Evolutionary conservation across 2,113 vertebrate genomes (phyloP).

Genomic region (Clupea harengus): DNA sequence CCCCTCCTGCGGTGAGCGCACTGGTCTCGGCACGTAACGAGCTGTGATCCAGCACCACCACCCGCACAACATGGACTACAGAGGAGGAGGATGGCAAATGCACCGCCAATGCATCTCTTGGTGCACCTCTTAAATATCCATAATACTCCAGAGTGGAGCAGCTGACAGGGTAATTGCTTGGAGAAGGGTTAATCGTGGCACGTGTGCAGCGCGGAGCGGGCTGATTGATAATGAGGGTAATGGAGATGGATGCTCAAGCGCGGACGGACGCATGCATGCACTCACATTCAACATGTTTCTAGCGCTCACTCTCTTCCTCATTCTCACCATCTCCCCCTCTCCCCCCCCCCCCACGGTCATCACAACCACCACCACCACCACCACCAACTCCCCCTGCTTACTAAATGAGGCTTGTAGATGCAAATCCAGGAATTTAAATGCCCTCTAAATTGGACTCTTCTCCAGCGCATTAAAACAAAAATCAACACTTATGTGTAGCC

Average conservation of each 20-base stretch:
- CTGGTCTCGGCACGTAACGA: neutral
- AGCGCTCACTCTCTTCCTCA: neutral
- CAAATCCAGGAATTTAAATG: constrained; percentile 62
- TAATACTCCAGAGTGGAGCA: no score
- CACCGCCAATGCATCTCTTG: neutral
- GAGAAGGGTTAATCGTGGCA: neutral
- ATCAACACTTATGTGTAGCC: constrained; percentile 56
- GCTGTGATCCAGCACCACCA: neutral
- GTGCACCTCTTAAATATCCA: no score
- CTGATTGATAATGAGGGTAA: neutral
- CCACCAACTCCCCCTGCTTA: neutral
- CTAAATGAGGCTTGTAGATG: constrained; percentile 59
- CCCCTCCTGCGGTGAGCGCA: no score
- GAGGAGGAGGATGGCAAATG: no score
- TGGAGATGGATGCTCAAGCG: neutral
- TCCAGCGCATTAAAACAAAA: constrained; percentile 52
- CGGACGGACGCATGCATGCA: neutral
- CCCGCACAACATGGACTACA: neutral
- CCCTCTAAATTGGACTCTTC: constrained; percentile 68
- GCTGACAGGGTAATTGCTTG: neutral
- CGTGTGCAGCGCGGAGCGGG: neutral
- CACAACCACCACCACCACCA: neutral
- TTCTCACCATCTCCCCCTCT: neutral
- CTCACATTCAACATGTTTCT: neutral
- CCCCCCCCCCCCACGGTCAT: neutral